Base-by-base conservation (phyloP, 2,797 vertebrate species). In the Poecilia gillii region DNA sequence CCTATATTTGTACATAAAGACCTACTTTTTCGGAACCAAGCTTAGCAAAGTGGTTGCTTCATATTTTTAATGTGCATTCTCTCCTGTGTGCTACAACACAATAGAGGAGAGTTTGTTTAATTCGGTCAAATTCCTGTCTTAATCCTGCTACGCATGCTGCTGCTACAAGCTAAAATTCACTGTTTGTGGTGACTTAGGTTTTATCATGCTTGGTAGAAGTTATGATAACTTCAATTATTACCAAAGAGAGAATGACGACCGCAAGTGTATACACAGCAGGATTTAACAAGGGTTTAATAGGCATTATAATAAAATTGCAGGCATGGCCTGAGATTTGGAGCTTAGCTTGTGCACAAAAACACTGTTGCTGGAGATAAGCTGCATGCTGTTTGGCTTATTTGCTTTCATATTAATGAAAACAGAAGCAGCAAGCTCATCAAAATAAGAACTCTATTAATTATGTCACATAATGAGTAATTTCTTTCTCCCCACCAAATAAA, bases 61-160 rank as follows among this genome's bases (percentile, higher is more conserved):
- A 75, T 89, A 87, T 85, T 66, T 77, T 79, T 76, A 46, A 73
- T 70, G 75, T 76, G 81, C 82, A 85, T 90, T 81, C 74, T 72
- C 72, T 71, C 72, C 55, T 41, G 59, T 62, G 70, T 83, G 82
- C 87, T 85, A 74, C 80, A 89, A 90, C 78, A 78, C 75, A 46
- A 33, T n/a, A 77, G 77, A 79, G 57, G 76, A 78, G 66, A 75
- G 82, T 73, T 81, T 45, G 57, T 71, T 73, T 85, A 87, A 89
- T 84, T 82, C 78, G 25, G 79, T 81, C 81, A 83, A 73, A 86
- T 89, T 90, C 84, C 33, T 90, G 84, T 72, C 51, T 5, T 80
- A 81, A 77, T 79, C 74, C 41, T 46, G 25, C 20, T 31, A 28
- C 47, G 73, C 59, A 53, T 64, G 46, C 74, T 87, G 78, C 71